Evolutionary conservation across 2,888 invertebrate species (phyloP).

Genomic region (Malthinus flaveolus): DNA sequence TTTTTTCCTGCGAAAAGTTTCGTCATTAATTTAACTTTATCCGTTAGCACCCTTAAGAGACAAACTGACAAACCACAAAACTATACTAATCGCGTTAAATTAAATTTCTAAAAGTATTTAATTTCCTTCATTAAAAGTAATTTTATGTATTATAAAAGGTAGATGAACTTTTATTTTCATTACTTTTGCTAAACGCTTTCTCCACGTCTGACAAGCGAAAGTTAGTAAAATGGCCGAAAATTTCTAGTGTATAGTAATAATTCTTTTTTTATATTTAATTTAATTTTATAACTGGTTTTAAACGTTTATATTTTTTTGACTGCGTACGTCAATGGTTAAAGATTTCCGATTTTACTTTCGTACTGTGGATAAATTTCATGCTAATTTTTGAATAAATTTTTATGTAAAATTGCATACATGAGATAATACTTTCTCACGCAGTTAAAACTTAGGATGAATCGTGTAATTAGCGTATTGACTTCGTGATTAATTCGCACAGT

Average conservation of each 20-base stretch:
- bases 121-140: too few relatives aligned
- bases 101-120: too few relatives aligned
- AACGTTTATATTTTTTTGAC: constrained; percentile 9
- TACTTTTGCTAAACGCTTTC: constrained; percentile 27
- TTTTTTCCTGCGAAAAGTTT: background rate
- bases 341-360: constrained; percentile 14
- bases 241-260: constrained; percentile 21
- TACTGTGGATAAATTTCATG: constrained; percentile 1
- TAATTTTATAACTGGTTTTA: constrained; percentile 18
- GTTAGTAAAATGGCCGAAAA: constrained; percentile 28
- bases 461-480: too few relatives aligned
- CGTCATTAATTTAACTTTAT: too few relatives aligned
- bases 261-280: background rate
- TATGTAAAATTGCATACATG: background rate
- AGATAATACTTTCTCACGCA: background rate
- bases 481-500: too few relatives aligned
- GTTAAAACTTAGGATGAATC: too few relatives aligned
- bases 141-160: background rate
- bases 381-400: constrained; percentile 8
- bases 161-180: constrained; percentile 14
- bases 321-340: constrained; percentile 10
- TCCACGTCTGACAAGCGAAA: constrained; percentile 29
- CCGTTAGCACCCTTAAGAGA: too few relatives aligned
- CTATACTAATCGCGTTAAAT: too few relatives aligned
- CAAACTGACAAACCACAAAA: background rate